These are phyloP conservation scores for Hypselothyrea guttata DNA, from an alignment of 2,888 invertebrate genomes.

Conservation along the genomic window DNA sequence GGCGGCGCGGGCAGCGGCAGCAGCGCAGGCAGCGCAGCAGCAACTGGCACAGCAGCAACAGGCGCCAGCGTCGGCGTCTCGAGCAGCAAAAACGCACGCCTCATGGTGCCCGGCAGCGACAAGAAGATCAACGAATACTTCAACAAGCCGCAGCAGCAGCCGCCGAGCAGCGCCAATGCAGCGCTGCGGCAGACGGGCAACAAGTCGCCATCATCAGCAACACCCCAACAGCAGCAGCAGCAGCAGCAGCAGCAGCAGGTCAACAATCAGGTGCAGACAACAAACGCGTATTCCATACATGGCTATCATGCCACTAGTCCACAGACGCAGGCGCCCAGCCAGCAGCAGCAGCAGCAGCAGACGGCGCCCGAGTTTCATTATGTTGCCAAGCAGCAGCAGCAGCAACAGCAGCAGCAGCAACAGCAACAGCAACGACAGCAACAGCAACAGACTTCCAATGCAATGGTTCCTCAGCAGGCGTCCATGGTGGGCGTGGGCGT, in stretches of 20 bases:
- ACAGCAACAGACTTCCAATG: conserved; percentile 82
- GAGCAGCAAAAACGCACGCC: conserved; percentile 79
- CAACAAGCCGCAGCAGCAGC: conserved; percentile 84
- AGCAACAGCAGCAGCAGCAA: conserved; percentile 73
- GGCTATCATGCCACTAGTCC: conserved; percentile 82
- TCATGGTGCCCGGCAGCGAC: conserved; percentile 83
- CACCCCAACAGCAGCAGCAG: conserved; percentile 43
- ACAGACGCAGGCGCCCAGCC: conserved; percentile 73
- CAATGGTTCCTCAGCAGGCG: conserved; percentile 82
- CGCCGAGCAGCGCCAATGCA: conserved; percentile 25
- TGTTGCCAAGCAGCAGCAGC: conserved; percentile 53
- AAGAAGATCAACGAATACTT: conserved; percentile 97
- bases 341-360: conserved; percentile 50
- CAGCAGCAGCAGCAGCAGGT: conserved; percentile 68
- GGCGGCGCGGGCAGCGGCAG: conserved; percentile 26
- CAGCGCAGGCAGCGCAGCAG: conserved; percentile 76
- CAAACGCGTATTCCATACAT: conserved; percentile 88
- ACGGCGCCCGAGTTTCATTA: conserved; percentile 39
- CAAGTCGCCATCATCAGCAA: conserved; percentile 48
- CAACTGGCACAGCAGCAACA: no score
- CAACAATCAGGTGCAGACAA: conserved; percentile 84
- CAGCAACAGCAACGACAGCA: conserved; percentile 60
- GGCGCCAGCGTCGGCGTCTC: conserved; percentile 69
- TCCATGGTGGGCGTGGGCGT: conserved; percentile 76
- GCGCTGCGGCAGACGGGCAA: conserved; percentile 46